phyloP scores from a whole-genome alignment of 2,797 vertebrate genomes.

The Thunnus albacares region DNA sequence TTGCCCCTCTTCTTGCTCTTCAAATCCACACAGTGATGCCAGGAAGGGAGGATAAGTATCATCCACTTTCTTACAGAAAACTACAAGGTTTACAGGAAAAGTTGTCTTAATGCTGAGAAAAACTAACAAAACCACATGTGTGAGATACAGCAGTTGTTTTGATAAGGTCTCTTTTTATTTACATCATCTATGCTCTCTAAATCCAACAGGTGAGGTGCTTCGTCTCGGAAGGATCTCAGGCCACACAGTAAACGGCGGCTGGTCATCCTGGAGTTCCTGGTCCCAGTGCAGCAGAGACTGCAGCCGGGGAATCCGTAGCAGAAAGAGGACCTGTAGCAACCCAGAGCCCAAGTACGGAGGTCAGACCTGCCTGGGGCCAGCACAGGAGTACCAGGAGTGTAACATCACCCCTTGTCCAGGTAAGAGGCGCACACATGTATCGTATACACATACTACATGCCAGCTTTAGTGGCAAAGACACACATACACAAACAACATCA shows the following conservation, averaged over 20 bases:
- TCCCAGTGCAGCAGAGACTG: constrained; percentile 97
- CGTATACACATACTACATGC: neutral
- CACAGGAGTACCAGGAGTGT: constrained; percentile 96
- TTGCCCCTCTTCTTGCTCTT: constrained; percentile 38
- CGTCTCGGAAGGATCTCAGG: constrained; percentile 91
- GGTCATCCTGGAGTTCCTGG: constrained; percentile 95
- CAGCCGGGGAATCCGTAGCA: constrained; percentile 92
- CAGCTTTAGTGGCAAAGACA: neutral
- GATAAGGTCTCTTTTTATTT: neutral
- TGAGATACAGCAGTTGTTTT: neutral
- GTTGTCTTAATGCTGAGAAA: constrained; percentile 1
- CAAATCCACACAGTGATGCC: constrained; percentile 35
- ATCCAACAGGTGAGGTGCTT: constrained; percentile 89
- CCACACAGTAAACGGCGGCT: constrained; percentile 93
- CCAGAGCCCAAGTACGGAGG: constrained; percentile 95
- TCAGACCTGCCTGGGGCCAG: constrained; percentile 90
- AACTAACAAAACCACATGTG: neutral
- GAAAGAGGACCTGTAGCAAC: constrained; percentile 94
- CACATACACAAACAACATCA: neutral
- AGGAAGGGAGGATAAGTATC: constrained; percentile 13
- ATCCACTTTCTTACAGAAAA: constrained; percentile 9
- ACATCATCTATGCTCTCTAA: neutral
- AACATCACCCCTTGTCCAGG: constrained; percentile 97
- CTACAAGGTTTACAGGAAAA: constrained; percentile 8
- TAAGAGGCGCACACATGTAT: constrained; percentile 68